A percentile compares a stretch with the other conserved stretches of the same genome.
These are phyloP conservation scores for Eilema caniola DNA, from an alignment of 2,888 invertebrate genomes.

Conservation along the genomic window DNA sequence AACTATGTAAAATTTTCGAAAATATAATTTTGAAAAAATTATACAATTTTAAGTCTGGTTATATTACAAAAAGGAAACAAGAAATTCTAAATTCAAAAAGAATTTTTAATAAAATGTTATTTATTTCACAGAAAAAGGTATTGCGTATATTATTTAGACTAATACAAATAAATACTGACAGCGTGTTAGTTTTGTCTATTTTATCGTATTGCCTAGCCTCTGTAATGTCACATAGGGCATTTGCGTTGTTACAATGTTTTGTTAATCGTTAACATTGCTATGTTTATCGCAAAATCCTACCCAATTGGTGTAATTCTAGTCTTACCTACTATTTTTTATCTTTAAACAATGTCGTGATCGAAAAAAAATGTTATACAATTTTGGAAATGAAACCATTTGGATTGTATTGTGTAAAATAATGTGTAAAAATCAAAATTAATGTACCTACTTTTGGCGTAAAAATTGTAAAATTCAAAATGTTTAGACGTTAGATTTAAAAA, in stretches of 20 bases:
- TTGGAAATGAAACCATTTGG: constrained; percentile 49
- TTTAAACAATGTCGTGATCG: constrained; percentile 53
- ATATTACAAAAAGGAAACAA: neutral
- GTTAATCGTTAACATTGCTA: constrained; percentile 44
- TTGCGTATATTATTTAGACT: constrained; percentile 26
- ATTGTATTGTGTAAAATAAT: constrained; percentile 62
- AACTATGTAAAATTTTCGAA: neutral
- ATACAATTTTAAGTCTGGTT: constrained; percentile 7
- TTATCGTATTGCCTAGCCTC: constrained; percentile 74
- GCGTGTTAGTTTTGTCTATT: constrained; percentile 73
- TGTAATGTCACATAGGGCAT: constrained; percentile 79
- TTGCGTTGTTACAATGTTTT: constrained; percentile 71
- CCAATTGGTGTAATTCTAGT: constrained; percentile 83
- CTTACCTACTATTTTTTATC: constrained; percentile 68
- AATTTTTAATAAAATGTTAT: constrained; percentile 10
- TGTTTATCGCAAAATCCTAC: constrained; percentile 50
- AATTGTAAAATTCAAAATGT: constrained; percentile 77
- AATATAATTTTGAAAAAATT: neutral
- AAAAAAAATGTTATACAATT: constrained; percentile 51
- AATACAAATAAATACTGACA: constrained; percentile 60
- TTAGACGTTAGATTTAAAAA: constrained; percentile 74
- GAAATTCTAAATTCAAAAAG: constrained; percentile 9
- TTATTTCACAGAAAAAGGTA: neutral
- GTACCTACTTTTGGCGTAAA: constrained; percentile 76
- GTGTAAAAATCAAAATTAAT: constrained; percentile 70